phyloP scores from a whole-genome alignment of 2,888 invertebrate species.

The Tachina grossa region DNA sequence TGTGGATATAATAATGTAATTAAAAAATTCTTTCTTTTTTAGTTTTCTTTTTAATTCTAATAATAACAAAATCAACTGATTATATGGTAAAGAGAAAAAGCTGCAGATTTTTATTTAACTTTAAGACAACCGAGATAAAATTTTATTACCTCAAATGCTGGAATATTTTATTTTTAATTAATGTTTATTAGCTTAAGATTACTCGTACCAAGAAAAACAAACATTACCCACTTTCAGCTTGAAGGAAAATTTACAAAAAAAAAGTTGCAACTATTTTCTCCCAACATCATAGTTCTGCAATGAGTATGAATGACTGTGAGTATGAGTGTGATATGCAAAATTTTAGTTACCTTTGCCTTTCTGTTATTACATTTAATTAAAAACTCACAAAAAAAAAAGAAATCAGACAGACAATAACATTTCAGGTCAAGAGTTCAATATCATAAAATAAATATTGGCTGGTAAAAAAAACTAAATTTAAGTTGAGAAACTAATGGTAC shows the following conservation, averaged over 20 bases:
- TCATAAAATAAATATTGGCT: conserved; percentile 63
- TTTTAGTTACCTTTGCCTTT: conserved; percentile 23
- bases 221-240: conserved; percentile 59
- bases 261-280: not conserved
- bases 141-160: conserved; percentile 41
- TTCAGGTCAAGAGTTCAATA: conserved; percentile 70
- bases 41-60: conserved; percentile 4
- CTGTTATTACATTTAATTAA: conserved; percentile 63
- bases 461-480: not conserved
- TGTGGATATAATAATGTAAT: not conserved
- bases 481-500: not conserved
- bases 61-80: not conserved
- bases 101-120: conserved; percentile 38
- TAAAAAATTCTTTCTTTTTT: not conserved
- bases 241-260: not conserved
- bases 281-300: not conserved
- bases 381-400: conserved; percentile 32
- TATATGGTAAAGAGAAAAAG: not conserved
- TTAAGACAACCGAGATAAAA: conserved; percentile 54
- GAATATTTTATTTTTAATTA: conserved; percentile 60
- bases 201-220: conserved; percentile 36
- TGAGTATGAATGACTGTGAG: not conserved
- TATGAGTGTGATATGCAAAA: conserved; percentile 37
- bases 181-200: conserved; percentile 64
- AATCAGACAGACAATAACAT: conserved; percentile 17